Evolutionary conservation across 2,888 invertebrate genomes (phyloP), one percentile per base, ranked within the genome.

Genomic region (Brassicogethes aeneus): DNA sequence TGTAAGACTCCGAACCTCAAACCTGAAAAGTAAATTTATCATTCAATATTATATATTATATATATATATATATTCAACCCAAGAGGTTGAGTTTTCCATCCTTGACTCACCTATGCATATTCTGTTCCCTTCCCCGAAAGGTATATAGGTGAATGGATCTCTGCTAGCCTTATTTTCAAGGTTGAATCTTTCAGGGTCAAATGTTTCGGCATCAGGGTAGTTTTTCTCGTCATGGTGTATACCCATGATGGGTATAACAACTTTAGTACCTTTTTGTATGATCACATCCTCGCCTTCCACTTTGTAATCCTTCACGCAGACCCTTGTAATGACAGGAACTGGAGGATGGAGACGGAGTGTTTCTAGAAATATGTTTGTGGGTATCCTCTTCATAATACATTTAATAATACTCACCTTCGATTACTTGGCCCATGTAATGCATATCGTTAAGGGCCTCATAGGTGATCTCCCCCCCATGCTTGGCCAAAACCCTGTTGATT

Each of bases 341-440:
- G 64, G 59, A 3, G 68, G 63, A 40, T 61, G 60, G 33, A 59
- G 51, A 13, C 69, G 48, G 12, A 68, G 47, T 0, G 64, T 61
- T 53, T 69, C 68, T 60, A 54, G 36, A 51, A 55, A 10, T 23
- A 23, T 7, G 10, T 23, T 23, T 23, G 23, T 7, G 23, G n/a
- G n/a, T n/a, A n/a, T n/a, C n/a, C n/a, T 23, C 10, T 23, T 23
- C 5, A 23, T 23, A 7, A 7, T 23, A 23, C 23, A 23, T 7
- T 5, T 7, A 23, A 10, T 10, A 23, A 23, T 10, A 10, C 32
- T 32, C 12, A 43, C 43, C 41, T 3, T 10, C 34, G 13, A 44
- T 14, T 5, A 46, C 41, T 38, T 47, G 42, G 8, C 42, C 44
- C n/a, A 39, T 34, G 30, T 45, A 47, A 2, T 33, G 33, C 36